A percentile compares a stretch with the other conserved stretches of the same genome.
Evolutionary conservation across 2,888 invertebrate genomes (phyloP).

Genomic region (Hyalella azteca): DNA sequence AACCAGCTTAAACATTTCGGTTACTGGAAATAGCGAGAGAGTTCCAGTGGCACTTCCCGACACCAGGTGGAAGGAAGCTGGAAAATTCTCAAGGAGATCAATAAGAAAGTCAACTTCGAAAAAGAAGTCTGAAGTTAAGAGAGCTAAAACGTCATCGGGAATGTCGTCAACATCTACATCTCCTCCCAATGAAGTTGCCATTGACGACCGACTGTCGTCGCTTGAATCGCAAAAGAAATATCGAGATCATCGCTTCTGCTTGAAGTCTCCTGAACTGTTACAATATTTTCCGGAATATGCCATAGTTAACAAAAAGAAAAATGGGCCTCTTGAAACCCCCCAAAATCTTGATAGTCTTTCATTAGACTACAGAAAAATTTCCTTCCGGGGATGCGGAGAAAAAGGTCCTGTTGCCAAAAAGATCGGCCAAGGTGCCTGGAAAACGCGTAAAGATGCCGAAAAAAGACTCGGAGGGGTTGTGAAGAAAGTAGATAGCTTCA

Average conservation of each 20-base stretch:
- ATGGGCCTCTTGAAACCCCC: conserved; percentile 37
- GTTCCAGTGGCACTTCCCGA: not conserved
- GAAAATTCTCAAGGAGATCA: conserved; percentile 25
- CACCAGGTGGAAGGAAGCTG: conserved; percentile 11
- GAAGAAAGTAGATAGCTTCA: conserved; percentile 52
- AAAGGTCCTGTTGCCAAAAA: conserved; percentile 55
- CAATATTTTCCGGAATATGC: conserved; percentile 52
- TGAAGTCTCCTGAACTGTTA: not conserved
- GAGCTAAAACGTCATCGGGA: not conserved
- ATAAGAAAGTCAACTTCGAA: conserved; percentile 28
- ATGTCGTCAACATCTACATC: not conserved
- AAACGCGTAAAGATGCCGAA: conserved; percentile 47
- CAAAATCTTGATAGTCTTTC: conserved; percentile 26
- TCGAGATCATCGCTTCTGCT: not conserved
- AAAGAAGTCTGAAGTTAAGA: not conserved
- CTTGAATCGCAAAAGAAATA: not conserved
- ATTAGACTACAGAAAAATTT: conserved; percentile 11
- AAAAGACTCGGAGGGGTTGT: conserved; percentile 47
- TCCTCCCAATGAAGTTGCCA: not conserved
- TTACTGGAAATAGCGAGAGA: conserved; percentile 43
- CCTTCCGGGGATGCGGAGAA: conserved; percentile 36
- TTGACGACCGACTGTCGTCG: not conserved
- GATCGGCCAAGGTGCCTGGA: conserved; percentile 48
- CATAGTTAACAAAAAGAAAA: conserved; percentile 55
- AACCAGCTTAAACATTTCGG: conserved; percentile 48